Evolutionary conservation across 2,113 vertebrate genomes (phyloP), one percentile per base, ranked within the genome.

Genomic region (Centropristis striata): DNA sequence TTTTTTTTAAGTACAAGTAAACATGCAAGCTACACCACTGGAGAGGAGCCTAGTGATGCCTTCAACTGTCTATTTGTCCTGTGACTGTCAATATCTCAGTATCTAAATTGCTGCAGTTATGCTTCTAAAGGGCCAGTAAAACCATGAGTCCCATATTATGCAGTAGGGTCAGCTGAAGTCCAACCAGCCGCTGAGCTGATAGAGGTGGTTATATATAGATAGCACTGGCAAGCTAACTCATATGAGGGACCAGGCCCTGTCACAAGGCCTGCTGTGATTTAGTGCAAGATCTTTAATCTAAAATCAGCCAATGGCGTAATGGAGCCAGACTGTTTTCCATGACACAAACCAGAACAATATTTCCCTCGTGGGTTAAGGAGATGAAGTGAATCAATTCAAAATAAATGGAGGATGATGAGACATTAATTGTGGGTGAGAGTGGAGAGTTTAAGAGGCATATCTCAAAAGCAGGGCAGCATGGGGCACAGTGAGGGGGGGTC

Each of bases 191-290:
- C 61, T 65, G 54, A 80, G 80, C 86, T 90, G 86, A 90, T 84
- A 80, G 88, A 87, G 85, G 58, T 55, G 71, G 90, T 88, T 94
- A 93, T 91, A 93, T 92, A 89, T 93, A 94, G 92, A 92, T 23
- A 25, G 23, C 66, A 75, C 86, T 90, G 90, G 89, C 86, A 84
- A 68, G 85, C 86, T 76, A 75, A 67, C 63, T 64, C 41, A 13
- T 80, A 71, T 76, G 59, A 50, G 71, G 79, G 75, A 86, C 60
- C 67, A 14, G 28, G 69, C 78, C 75, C 79, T 70, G 86, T 90
- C 90, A 92, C 88, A 86, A 84, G 87, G 74, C 80, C 74, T 18
- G 65, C 10, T 4, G 59, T 86, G 87, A 88, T 92, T 91, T 84
- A 90, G 71, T 66, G 46, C 54, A 15, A 82, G 74, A 81, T 90